Evolutionary conservation across 2,888 invertebrate genomes (phyloP), one percentile per base, ranked within the genome.

Genomic region (Gibbula magus): DNA sequence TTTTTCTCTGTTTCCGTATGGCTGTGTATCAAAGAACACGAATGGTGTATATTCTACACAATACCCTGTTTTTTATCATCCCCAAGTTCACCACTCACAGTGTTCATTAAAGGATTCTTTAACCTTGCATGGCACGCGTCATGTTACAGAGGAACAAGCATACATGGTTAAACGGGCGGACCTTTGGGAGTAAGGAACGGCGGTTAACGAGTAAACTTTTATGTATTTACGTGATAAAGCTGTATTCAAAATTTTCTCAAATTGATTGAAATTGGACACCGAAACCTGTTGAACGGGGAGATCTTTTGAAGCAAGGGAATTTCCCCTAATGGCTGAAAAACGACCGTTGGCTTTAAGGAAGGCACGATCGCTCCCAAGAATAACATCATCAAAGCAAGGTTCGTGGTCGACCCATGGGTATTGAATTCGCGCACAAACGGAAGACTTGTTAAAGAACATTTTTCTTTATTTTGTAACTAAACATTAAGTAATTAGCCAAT

Each of bases 401-500:
- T 16, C 32, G 20, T n/a, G 39, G 35, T 70, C 35, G 20, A 70
- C 70, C 70, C 25, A 25, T 18, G n/a, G 35, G 18, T 70, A 32
- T 70, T 35, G 70, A 32, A 35, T 70, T 70, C 70, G n/a, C 18
- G 13, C n/a, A 67, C 67, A 4, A n/a, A 16, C 67, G 29, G 10
- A n/a, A 70, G 35, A 70, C 29, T 70, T 32, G 70, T 39, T 70
- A 70, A 70, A 39, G 32, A 70, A 32, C 35, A 70, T 32, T 39
- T 61, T 70, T 20, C 70, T 70, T 18, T 70, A 70, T 70, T 70
- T 70, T 70, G 70, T 70, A 35, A 32, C 70, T 70, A 70, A 70
- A 70, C 70, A 70, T 70, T 20, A 35, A 70, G 70, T 70, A 70
- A 70, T 70, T 70, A 70, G 70, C 35, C 70, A 70, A 70, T 70